Conservation (phyloP, 1,140 invertebrate genomes). For the Phenacoccus solenopsis region DNA sequence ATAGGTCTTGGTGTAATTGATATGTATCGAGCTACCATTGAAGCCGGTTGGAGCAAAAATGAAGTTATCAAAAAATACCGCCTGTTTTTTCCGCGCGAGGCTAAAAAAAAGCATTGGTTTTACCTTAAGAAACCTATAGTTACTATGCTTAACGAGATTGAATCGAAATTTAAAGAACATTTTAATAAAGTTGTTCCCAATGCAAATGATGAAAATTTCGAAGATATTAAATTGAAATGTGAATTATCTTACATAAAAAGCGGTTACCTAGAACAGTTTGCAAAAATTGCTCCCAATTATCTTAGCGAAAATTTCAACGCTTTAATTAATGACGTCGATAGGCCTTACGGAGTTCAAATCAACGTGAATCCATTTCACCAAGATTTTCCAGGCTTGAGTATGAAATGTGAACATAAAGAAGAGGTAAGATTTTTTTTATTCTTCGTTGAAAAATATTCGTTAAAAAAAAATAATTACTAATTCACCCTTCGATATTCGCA, state of each 20-base stretch:
- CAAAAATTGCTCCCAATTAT: conserved; percentile 64
- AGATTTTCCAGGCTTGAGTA: conserved; percentile 48
- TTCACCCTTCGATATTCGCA: conserved; percentile 27
- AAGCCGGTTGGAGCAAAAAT: conserved; percentile 48
- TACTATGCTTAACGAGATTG: conserved; percentile 25
- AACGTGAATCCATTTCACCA: conserved; percentile 56
- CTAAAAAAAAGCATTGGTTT: conserved; percentile 55
- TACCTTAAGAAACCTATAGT: conserved; percentile 63
- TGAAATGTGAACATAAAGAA: conserved; percentile 43
- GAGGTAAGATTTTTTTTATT: conserved; percentile 38
- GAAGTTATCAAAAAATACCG: conserved; percentile 60
- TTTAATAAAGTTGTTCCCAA: no score
- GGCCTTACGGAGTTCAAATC: conserved; percentile 29
- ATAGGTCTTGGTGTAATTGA: conserved; percentile 70
- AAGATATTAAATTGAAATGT: conserved; percentile 34
- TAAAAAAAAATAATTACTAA: no score
- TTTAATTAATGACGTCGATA: conserved; percentile 38
- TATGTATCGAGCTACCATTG: conserved; percentile 66
- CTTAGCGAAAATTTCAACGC: conserved; percentile 61
- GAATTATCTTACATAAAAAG: conserved; percentile 46
- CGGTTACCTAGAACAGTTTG: conserved; percentile 62
- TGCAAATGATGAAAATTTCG: no score
- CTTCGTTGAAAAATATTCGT: no score
- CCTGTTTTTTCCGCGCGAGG: conserved; percentile 63
- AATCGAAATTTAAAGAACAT: no score